Percentiles rank a stretch among this genome's conserved stretches.
Conservation (phyloP, 2,888 invertebrate genomes). For the Portevinia maculata region DNA sequence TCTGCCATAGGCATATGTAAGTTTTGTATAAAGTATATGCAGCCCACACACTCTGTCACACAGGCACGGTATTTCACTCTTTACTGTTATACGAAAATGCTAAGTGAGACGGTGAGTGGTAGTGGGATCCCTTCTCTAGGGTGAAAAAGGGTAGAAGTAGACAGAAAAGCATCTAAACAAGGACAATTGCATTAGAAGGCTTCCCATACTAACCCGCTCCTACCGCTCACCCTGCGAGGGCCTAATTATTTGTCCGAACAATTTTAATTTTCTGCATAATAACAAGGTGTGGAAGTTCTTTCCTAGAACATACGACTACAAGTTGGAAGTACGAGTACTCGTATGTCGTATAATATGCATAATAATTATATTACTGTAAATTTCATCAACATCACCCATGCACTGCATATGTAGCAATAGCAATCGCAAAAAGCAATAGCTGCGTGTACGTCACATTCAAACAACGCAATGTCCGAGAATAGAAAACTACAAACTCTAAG, state of each 20-base stretch:
- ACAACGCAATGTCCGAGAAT: slow-evolving; percentile 66
- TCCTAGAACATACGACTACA: slow-evolving; percentile 26
- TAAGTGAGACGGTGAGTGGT: slow-evolving; percentile 53
- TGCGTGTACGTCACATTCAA: slow-evolving; percentile 66
- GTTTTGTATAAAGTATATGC: slow-evolving; percentile 20
- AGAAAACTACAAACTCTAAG: slow-evolving; percentile 67
- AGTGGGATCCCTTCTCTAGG: neutral
- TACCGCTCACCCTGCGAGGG: slow-evolving; percentile 34
- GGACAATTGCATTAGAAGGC: slow-evolving; percentile 66
- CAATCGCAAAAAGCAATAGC: slow-evolving; percentile 8
- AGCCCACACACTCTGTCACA: slow-evolving; percentile 31
- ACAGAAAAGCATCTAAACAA: slow-evolving; percentile 28
- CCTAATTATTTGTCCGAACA: slow-evolving; percentile 72
- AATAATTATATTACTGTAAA: slow-evolving; percentile 69
- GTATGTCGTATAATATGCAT: slow-evolving; percentile 37
- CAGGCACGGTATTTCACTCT: slow-evolving; percentile 56
- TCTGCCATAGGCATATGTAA: slow-evolving; percentile 25
- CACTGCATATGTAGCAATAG: slow-evolving; percentile 19
- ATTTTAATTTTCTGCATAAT: slow-evolving; percentile 74
- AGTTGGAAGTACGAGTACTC: neutral
- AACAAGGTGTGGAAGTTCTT: slow-evolving; percentile 69
- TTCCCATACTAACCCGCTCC: slow-evolving; percentile 9
- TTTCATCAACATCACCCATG: slow-evolving; percentile 58
- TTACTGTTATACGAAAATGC: slow-evolving; percentile 59
- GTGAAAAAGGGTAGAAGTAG: neutral